Evolutionary conservation across 2,113 vertebrate genomes (phyloP), one percentile per base, ranked within the genome.

Genomic region (Hippocampus mohnikei): DNA sequence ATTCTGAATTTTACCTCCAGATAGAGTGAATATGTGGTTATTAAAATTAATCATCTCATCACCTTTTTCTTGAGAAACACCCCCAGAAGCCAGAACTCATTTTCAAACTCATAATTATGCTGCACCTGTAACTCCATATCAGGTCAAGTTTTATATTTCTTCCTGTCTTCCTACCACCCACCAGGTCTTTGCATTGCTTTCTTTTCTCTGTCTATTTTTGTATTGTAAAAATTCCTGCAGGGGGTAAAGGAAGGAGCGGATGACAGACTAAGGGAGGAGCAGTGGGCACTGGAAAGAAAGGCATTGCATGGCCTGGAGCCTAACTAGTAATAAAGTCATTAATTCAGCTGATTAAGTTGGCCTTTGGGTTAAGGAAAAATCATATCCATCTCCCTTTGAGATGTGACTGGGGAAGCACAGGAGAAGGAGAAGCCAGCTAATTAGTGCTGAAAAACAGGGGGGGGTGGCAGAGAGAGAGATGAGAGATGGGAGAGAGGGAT

Each of bases 301-400:
- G 78, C 70, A 73, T 88, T 88, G 85, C 84, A 81, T 88, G 80
- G 89, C 90, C 90, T 53, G 73, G 68, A 90, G 90, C 88, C 88
- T 88, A 89, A 87, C 87, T 88, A 87, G 88, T 92, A 92, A 93
- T 92, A 91, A 92, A 90, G 90, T 92, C 87, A 93, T 93, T 93
- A 93, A 93, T 93, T 92, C 92, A 92, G 89, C 91, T 93, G 91
- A 93, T 93, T 92, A 93, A 91, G 88, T 92, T 93, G 91, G 91
- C 92, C 91, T 93, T 93, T 92, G 90, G 91, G 91, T 93, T 91
- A 90, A 91, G 92, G 89, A 91, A 93, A 92, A 93, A 93, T 92
- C 89, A 90, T 92, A 93, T 91, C 89, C 88, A 83, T 90, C 90
- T 91, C 91, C 89, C 90, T 92, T 90, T 91, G 91, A 92, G 91